Percentiles rank a stretch among this genome's conserved stretches.
Conservation (phyloP, 2,797 vertebrate genomes). For the Hemitrygon akajei region DNA sequence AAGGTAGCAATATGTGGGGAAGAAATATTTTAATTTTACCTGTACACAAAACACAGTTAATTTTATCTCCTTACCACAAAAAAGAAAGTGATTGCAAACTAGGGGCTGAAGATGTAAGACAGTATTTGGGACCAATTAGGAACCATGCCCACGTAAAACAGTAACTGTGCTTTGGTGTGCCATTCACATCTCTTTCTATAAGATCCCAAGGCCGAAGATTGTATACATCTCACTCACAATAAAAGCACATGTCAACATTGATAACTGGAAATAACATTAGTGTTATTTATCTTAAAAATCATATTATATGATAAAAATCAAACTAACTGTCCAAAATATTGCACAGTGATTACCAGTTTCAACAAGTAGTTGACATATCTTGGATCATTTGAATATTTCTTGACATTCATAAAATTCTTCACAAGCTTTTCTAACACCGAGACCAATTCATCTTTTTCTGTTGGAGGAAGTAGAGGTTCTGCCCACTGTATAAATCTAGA, state of each 20-base stretch:
- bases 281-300: too few species aligned
- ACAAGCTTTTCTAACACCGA: slow-evolving; percentile 69
- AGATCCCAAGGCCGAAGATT: not conserved
- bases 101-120: not conserved
- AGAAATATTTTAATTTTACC: not conserved
- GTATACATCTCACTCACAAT: not conserved
- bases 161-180: too few species aligned
- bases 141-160: not conserved
- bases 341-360: slow-evolving; percentile 65
- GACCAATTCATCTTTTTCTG: slow-evolving; percentile 48
- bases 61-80: not conserved
- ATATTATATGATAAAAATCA: not conserved
- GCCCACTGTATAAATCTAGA: slow-evolving; percentile 70
- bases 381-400: slow-evolving; percentile 68
- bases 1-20: not conserved
- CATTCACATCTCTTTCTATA: not conserved
- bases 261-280: not conserved
- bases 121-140: not conserved
- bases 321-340: not conserved
- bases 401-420: slow-evolving; percentile 60
- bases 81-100: not conserved
- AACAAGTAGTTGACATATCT: slow-evolving; percentile 76
- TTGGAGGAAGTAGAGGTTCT: slow-evolving; percentile 55
- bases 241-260: not conserved
- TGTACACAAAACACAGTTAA: not conserved